Base-by-base conservation (phyloP, 2,888 invertebrate genomes). In the Cephus pulcher region DNA sequence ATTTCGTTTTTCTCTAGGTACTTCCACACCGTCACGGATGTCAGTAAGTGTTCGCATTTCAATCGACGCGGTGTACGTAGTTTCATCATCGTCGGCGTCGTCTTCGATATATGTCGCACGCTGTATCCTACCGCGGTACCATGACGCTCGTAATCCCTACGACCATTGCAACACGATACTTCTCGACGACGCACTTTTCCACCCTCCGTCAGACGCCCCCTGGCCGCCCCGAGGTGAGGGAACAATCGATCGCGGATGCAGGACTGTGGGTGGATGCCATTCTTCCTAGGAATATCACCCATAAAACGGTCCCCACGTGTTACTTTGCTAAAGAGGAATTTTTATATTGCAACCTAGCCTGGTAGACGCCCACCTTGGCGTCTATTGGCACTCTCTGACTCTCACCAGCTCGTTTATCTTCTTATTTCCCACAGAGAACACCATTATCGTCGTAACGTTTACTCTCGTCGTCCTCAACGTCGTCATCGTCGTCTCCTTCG, bases 201-300 rank as follows among this genome's bases (percentile, higher is more conserved):
- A 34, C 34, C 34, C 74, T 74, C 74, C 74, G 23, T 23, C 74
- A 37, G 74, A 74, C 35, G 74, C 37, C 74, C 30, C 74, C 34
- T 35, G 34, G 35, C 23, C 35, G 35, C 6, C 35, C 23, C 74
- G 74, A 15, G 74, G 37, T 74, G 74, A 74, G 32, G 74, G 35
- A 37, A 37, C 34, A 23, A 74, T 74, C 74, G 74, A 74, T 74
- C 74, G 34, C 76, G 76, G 56, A 73, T 74, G 74, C 33, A 74
- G 70, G 75, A 77, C 77, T 76, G 81, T 83, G 79, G 79, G 81
- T 80, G 80, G 82, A 77, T 81, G 75, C 79, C 79, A 81, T 80
- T 79, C 82, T 82, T 77, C 69, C 76, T 56, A 70, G 33, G 71
- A 71, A 71, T 71, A 71, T 71, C 71, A 34, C 71, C 33, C 71